Base-by-base conservation (phyloP, 1,140 invertebrate genomes). In the Physella acuta region DNA sequence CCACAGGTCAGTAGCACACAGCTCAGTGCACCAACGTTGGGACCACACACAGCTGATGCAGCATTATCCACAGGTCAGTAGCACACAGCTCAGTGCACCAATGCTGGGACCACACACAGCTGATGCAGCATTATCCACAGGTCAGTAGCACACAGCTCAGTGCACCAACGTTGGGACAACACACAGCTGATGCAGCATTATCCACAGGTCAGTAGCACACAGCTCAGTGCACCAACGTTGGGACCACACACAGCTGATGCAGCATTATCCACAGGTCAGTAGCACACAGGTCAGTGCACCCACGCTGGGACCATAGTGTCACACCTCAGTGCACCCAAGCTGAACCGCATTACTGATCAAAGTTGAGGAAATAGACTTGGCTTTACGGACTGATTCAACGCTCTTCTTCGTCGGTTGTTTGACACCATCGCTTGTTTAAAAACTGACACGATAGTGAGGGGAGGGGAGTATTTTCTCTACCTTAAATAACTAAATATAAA, bases 221-320 rank as follows among this genome's bases (percentile, higher is more conserved):
- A 44, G 20, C 33, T 76, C 77, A 4, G 74, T 68, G 71, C 75
- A 68, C 49, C 73, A 76, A 34, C 30, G 59, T 20, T 52, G 61
- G 62, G 52, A 68, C 28, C 66, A 62, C 44, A 20, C 11, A 11
- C 37, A 72, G 36, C 17, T 76, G 1, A 52, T 66, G 39, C 34
- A 39, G 17, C 63, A 69, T 26, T 76, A 68, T 39, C 75, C 75
- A 5, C 59, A 61, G 59, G 59, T 44, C 33, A 39, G 16, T 24
- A 4, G 33, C 3, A 4, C 8, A 44, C 39, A 44, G 20, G 39
- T 11, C 39, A 11, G 39, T 8, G 39, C 20, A 44, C 8, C 39
- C 20, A 20, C 8, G 39, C 8, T 8, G 39, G 8, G 39, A 20
- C 39, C 39, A 11, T 44, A 44, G 39, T 20, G 8, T 44, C 20